Percentiles rank a stretch among this genome's conserved stretches.
Conservation (phyloP, 2,113 vertebrate genomes). For the Chiloscyllium plagiosum region DNA sequence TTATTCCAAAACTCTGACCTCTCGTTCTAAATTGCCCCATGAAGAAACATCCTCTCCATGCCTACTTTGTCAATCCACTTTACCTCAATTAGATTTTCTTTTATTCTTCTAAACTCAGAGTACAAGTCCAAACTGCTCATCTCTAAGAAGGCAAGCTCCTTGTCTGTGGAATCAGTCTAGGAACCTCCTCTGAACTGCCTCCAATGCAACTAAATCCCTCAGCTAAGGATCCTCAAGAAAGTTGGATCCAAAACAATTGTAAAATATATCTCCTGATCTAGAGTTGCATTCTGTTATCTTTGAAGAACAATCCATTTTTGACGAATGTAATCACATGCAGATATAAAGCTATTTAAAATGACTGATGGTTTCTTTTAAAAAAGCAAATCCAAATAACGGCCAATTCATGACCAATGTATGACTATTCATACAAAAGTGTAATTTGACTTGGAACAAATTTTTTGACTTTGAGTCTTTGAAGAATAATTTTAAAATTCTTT, state of each 20-base stretch:
- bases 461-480: background rate
- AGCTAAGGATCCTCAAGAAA: too few species aligned
- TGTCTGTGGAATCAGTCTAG: too few species aligned
- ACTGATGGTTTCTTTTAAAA: background rate
- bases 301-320: background rate
- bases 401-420: background rate
- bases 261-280: background rate
- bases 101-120: too few species aligned
- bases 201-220: too few species aligned
- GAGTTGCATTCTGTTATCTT: background rate
- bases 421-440: background rate
- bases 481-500: slow-evolving; percentile 1
- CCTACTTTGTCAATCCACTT: too few species aligned
- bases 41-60: too few species aligned
- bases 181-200: too few species aligned
- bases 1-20: too few species aligned
- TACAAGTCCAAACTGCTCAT: too few species aligned
- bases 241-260: background rate
- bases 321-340: background rate
- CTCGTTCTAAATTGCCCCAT: too few species aligned
- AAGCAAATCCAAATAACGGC: background rate
- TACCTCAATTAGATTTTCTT: too few species aligned
- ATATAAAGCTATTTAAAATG: background rate
- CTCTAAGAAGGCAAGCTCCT: too few species aligned
- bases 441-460: background rate